Evolutionary conservation across 2,113 vertebrate genomes (phyloP), one percentile per base, ranked within the genome.

Genomic region (Poeciliopsis retropinna): DNA sequence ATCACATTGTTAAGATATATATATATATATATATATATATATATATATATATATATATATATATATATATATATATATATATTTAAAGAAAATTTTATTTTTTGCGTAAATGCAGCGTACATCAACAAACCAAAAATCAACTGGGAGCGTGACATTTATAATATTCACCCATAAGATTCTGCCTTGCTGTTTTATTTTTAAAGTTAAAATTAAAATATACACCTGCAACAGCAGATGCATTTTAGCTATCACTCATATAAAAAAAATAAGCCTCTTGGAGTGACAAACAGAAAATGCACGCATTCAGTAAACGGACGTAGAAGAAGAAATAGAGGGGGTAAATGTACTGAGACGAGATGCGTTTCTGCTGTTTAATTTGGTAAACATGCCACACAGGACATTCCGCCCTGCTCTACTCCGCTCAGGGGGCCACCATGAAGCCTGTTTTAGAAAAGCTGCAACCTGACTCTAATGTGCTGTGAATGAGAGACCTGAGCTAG

Each of bases 391-490:
- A 69, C 69, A 30, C 37, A 28, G 64, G 28, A 67, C 61, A 87
- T 81, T 81, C 70, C 70, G 60, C 41, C 37, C 71, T 44, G 67
- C 68, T 73, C 31, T 73, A 72, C 78, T 82, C 37, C n/a, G 66
- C 60, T 62, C 51, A n/a, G 51, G 51, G 51, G 86, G 87, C 86
- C 91, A 91, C 89, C 90, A 41, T 76, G 82, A 41, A 88, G 80
- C 78, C 83, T 30, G 79, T 76, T 85, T 83, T 86, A 75, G 41
- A 90, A 62, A 70, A 75, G 64, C 85, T 91, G 91, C 90, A 93
- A 92, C 88, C 76, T 89, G 90, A 92, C 80, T 88, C 91, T 90
- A 92, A 91, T 91, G 82, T 92, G 88, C 85, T 90, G 87, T 90
- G 86, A 94, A 92, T 87, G 82, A 86, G 83, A 86, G 88, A 84